Evolutionary conservation across 2,888 invertebrate genomes (phyloP).

Genomic region (Yponomeuta sedellus): DNA sequence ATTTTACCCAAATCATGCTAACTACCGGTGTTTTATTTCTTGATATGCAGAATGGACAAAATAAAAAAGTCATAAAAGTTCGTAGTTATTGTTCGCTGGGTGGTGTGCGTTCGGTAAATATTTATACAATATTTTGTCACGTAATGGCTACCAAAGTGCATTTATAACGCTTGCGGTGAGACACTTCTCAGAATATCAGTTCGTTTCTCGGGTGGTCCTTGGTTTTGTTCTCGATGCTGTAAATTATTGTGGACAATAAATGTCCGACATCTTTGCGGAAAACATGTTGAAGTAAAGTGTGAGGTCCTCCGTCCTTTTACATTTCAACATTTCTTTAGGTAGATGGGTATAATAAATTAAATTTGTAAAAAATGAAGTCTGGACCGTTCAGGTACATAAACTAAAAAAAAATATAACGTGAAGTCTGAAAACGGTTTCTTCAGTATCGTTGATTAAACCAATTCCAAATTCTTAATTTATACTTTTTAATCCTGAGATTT

Average conservation of each 20-base stretch:
- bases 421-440: too few relatives aligned
- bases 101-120: neutral
- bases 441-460: too few relatives aligned
- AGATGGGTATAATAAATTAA: neutral
- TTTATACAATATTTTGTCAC: slow-evolving; percentile 8
- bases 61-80: neutral
- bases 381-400: too few relatives aligned
- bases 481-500: too few relatives aligned
- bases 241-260: slow-evolving; percentile 15
- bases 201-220: slow-evolving; percentile 38
- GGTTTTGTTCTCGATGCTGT: slow-evolving; percentile 6
- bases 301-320: neutral
- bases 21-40: slow-evolving; percentile 58
- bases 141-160: slow-evolving; percentile 12
- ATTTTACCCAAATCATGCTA: slow-evolving; percentile 51
- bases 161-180: slow-evolving; percentile 22
- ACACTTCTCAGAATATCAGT: slow-evolving; percentile 39
- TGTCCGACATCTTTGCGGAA: slow-evolving; percentile 12
- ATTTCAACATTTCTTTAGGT: neutral
- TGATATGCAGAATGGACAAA: slow-evolving; percentile 18
- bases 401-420: too few relatives aligned
- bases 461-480: too few relatives aligned
- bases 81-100: neutral
- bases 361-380: neutral
- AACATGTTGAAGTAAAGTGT: slow-evolving; percentile 8